Evolutionary conservation across 2,113 vertebrate species (phyloP).

Genomic region (Rhinogobius similis): DNA sequence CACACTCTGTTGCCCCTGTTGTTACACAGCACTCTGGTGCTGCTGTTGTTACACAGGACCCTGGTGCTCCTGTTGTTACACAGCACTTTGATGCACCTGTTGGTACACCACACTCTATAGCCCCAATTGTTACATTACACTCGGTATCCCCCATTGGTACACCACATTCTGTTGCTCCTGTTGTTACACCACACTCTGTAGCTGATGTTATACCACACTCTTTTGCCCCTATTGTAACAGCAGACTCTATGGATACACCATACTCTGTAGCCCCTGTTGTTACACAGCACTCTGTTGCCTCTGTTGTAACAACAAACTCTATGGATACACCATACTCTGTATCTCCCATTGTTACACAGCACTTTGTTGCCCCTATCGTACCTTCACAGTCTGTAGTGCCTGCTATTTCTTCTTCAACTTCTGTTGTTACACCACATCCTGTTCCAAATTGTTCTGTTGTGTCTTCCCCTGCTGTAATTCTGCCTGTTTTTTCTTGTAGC

Average conservation of each 20-base stretch:
- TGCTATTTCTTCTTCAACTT: too few species aligned
- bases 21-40: constrained; percentile 1
- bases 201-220: not conserved
- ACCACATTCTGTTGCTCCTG: not conserved
- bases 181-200: not conserved
- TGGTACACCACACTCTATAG: constrained; percentile 18
- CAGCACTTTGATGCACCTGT: constrained; percentile 1
- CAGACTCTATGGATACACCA: not conserved
- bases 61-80: not conserved
- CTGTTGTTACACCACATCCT: not conserved
- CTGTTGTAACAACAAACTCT: too few species aligned
- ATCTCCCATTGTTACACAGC: not conserved
- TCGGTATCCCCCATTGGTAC: not conserved
- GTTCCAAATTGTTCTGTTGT: constrained; percentile 54
- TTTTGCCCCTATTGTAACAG: not conserved
- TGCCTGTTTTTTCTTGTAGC: constrained; percentile 33
- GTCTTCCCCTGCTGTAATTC: constrained; percentile 35
- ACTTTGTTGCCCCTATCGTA: not conserved
- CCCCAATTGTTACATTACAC: not conserved
- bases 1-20: not conserved
- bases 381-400: too few species aligned
- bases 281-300: not conserved
- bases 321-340: not conserved
- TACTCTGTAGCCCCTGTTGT: constrained; percentile 14
- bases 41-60: constrained; percentile 11